Evolutionary conservation across 2,113 vertebrate species (phyloP).

Genomic region (Daubentonia madagascariensis): DNA sequence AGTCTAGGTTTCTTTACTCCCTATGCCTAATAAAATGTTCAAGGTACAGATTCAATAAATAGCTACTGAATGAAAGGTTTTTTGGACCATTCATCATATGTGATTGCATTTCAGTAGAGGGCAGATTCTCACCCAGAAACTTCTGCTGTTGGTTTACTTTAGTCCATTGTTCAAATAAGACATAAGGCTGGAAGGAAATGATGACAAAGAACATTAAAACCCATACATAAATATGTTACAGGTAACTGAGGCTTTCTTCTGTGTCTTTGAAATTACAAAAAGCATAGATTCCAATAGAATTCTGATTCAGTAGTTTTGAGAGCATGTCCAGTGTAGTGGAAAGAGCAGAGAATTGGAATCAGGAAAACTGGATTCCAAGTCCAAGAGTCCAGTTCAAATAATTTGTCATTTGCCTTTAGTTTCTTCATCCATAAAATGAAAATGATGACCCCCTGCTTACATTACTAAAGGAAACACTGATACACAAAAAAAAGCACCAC

Average conservation of each 20-base stretch:
- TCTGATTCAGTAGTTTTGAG: neutral
- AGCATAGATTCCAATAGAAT: neutral
- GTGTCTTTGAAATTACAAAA: neutral
- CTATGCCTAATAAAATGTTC: neutral
- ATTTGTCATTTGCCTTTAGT: neutral
- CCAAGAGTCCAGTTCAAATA: neutral
- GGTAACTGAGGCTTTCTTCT: neutral
- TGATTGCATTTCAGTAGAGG: neutral
- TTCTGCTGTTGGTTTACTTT: no score
- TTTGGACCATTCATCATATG: neutral
- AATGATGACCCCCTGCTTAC: neutral
- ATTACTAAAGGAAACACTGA: neutral
- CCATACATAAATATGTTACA: neutral
- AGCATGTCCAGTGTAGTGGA: neutral
- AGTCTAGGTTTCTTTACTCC: neutral
- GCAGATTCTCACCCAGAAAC: conserved; percentile 15
- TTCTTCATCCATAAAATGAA: neutral
- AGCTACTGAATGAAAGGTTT: neutral
- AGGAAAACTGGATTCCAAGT: neutral
- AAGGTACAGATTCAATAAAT: neutral
- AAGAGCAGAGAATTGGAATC: neutral
- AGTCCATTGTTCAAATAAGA: neutral
- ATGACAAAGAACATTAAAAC: neutral
- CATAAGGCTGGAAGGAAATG: neutral
- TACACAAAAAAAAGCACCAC: neutral